Evolutionary conservation across 1,140 invertebrate species (phyloP).

Genomic region (Scaptomyza graminum): DNA sequence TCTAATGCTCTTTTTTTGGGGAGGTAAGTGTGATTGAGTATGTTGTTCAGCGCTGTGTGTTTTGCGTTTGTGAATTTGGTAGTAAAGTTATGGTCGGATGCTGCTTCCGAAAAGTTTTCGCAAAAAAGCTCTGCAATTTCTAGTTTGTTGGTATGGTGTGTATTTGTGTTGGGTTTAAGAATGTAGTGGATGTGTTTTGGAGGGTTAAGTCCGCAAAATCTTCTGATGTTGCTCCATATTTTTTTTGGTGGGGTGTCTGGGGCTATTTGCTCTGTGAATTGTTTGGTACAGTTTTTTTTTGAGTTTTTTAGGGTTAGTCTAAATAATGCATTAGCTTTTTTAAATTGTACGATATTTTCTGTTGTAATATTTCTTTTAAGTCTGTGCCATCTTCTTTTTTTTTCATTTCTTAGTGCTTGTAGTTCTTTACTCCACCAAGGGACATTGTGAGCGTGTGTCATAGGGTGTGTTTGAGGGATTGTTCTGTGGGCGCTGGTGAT

Average conservation of each 20-base stretch:
- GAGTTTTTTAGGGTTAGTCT: conserved; percentile 9
- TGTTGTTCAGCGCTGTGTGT: no score
- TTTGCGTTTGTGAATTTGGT: no score
- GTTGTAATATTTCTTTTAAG: no score
- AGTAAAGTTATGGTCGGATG: conserved; percentile 4
- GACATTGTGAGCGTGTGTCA: not conserved
- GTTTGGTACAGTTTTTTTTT: conserved; percentile 2
- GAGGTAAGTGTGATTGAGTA: no score
- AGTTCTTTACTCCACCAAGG: not conserved
- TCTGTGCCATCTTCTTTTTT: no score
- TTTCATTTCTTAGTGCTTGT: no score
- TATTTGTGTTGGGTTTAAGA: conserved; percentile 1
- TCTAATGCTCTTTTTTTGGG: no score
- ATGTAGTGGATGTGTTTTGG: conserved; percentile 23
- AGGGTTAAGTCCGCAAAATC: not conserved
- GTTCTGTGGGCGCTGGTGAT: not conserved
- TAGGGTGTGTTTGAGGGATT: conserved; percentile 11
- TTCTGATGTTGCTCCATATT: conserved; percentile 14
- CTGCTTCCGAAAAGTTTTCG: conserved; percentile 6
- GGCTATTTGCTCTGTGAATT: conserved; percentile 13
- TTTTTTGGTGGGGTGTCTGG: conserved; percentile 4
- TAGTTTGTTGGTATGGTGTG: conserved; percentile 1
- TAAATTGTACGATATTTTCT: no score
- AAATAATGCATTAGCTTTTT: conserved; percentile 10
- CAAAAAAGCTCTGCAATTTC: conserved; percentile 20